These are phyloP conservation scores for Chymomyza costata DNA, from an alignment of 1,140 invertebrate genomes.

Conservation along the genomic window DNA sequence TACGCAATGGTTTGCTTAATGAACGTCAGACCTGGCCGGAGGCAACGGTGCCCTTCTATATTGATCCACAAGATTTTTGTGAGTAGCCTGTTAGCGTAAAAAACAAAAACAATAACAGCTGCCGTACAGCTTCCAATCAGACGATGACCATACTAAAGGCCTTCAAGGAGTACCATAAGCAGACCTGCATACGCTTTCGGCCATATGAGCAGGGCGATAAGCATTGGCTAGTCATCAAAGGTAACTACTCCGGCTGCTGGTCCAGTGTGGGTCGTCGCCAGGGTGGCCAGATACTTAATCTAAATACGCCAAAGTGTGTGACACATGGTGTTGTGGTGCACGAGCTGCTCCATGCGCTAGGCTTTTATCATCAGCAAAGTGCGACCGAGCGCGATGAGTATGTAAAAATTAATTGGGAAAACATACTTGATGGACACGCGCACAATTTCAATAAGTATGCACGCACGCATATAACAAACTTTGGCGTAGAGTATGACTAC, in stretches of 20 bases:
- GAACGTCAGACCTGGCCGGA: conserved; percentile 79
- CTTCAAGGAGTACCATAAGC: conserved; percentile 82
- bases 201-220: conserved; percentile 81
- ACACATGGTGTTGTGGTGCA: conserved; percentile 78
- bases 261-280: conserved; percentile 82
- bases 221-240: conserved; percentile 80
- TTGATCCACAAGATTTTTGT: conserved; percentile 81
- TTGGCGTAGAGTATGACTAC: conserved; percentile 81
- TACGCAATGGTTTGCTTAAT: conserved; percentile 80
- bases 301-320: conserved; percentile 78
- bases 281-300: conserved; percentile 79
- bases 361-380: conserved; percentile 86
- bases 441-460: conserved; percentile 84
- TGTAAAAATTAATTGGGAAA: conserved; percentile 81
- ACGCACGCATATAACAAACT: conserved; percentile 79
- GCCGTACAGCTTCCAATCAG: conserved; percentile 71
- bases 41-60: conserved; percentile 81
- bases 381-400: conserved; percentile 82
- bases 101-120: conserved; percentile 1
- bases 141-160: conserved; percentile 79
- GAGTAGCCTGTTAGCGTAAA: conserved; percentile 50
- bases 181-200: conserved; percentile 85
- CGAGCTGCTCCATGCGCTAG: conserved; percentile 83
- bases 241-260: conserved; percentile 86
- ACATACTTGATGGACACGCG: conserved; percentile 80